phyloP scores from a whole-genome alignment of 2,797 vertebrate species.

The Phalanger gymnotis region DNA sequence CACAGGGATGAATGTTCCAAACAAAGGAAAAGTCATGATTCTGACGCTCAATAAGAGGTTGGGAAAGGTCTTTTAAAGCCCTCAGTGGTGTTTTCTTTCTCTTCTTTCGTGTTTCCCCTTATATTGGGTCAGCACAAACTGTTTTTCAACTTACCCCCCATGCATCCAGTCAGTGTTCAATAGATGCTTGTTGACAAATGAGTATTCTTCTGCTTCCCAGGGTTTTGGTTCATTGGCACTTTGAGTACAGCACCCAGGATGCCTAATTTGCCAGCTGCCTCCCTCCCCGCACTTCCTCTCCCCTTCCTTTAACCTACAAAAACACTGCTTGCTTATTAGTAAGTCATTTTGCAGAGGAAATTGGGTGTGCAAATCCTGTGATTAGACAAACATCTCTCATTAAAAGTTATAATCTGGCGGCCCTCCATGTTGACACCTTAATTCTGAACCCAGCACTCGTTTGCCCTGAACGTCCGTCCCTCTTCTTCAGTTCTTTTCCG shows the following conservation, averaged over 20 bases:
- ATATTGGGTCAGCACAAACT: neutral
- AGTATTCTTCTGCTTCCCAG: neutral
- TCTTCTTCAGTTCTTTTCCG: constrained; percentile 61
- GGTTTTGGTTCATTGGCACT: constrained; percentile 43
- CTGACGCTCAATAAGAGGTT: neutral
- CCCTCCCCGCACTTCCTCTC: constrained; percentile 39
- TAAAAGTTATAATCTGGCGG: constrained; percentile 66
- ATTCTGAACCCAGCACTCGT: constrained; percentile 51
- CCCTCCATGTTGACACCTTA: constrained; percentile 4
- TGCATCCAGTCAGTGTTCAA: neutral
- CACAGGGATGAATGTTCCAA: neutral
- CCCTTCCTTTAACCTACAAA: constrained; percentile 69
- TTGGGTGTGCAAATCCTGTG: constrained; percentile 63
- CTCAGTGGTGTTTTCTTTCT: neutral
- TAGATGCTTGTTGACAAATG: neutral
- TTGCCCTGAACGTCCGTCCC: constrained; percentile 54
- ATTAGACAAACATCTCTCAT: constrained; percentile 69
- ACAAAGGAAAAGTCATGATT: neutral
- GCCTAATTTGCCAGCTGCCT: constrained; percentile 36
- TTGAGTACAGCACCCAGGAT: constrained; percentile 60
- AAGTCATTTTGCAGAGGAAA: constrained; percentile 74
- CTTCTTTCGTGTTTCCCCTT: neutral
- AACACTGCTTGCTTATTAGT: constrained; percentile 58
- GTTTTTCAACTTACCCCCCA: neutral
- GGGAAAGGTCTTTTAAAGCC: neutral